Evolutionary conservation across 2,888 invertebrate species (phyloP), one percentile per base, ranked within the genome.

Genomic region (Dynastes tityus): DNA sequence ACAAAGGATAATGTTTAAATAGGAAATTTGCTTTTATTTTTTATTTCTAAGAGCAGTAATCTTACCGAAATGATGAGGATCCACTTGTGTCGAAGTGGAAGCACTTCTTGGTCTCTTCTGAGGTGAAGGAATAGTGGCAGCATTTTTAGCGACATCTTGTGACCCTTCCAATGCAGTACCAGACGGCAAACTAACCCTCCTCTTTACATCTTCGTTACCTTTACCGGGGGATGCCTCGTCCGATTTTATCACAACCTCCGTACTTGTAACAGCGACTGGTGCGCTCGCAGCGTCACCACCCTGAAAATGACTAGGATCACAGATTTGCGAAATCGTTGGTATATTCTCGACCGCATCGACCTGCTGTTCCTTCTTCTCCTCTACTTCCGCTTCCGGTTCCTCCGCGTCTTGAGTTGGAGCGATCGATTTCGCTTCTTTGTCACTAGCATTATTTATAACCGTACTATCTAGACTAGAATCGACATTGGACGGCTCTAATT

Each of bases 41-140:
- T 45, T 45, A 45, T 45, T 11, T 2, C 11, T 45, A 45, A 45
- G 8, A 45, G 37, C 11, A 3, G 8, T 65, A 3, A 55, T 29
- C 91, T 91, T 90, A 96, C 96, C 95, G 86, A 96, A 96, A 89
- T 95, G 94, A 90, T 94, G 94, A 67, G 94, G 94, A 88, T 96
- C 96, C 84, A 95, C 95, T 91, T 96, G 96, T 8, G 95, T 95
- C 82, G 94, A 94, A 65, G 95, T 94, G 53, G 95, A 94, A 82
- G 95, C 93, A 89, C 94, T 95, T 86, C 94, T 92, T 77, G 95
- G 95, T 89, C 95, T 90, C 88, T 93, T 93, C 80, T 92, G 91
- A 51, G 94, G 94, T 49, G 94, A 93, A 53, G 89, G 83, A 76
- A 84, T 84, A 90, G 84, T 89, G 88, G 77, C 90, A 80, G 86